Evolutionary conservation across 1,140 invertebrate genomes (phyloP).

Genomic region (Eulimnadia texana): DNA sequence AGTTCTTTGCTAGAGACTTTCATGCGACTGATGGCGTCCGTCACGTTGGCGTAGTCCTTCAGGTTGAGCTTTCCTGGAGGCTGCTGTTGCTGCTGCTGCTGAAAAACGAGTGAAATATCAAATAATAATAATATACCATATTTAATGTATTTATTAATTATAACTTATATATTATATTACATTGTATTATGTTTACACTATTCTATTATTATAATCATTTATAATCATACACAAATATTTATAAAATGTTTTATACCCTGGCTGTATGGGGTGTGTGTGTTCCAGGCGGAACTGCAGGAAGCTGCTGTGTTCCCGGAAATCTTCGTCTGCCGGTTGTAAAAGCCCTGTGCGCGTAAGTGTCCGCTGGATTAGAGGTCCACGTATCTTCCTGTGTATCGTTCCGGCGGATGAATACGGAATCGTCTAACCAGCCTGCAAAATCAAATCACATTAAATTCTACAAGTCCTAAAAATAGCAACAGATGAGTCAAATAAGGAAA

Average conservation of each 20-base stretch:
- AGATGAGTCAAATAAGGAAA: no score
- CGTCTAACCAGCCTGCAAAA: slow-evolving; percentile 43
- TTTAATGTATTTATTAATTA: slow-evolving; percentile 18
- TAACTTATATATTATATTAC: neutral
- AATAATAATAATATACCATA: slow-evolving; percentile 20
- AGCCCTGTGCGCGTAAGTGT: slow-evolving; percentile 55
- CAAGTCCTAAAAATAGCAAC: slow-evolving; percentile 1
- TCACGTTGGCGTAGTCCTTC: slow-evolving; percentile 74
- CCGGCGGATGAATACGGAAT: slow-evolving; percentile 42
- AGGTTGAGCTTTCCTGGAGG: slow-evolving; percentile 80
- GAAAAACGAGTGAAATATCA: neutral
- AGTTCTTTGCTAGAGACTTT: slow-evolving; percentile 44
- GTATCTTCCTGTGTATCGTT: slow-evolving; percentile 27
- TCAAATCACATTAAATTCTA: slow-evolving; percentile 19
- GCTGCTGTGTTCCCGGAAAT: slow-evolving; percentile 40
- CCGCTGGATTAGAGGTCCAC: slow-evolving; percentile 27
- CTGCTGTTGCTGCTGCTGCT: slow-evolving; percentile 31
- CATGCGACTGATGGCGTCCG: slow-evolving; percentile 66
- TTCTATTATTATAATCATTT: no score
- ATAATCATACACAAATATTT: no score
- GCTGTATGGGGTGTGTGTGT: no score
- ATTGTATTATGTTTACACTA: no score
- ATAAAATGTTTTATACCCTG: no score
- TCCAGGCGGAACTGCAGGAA: neutral
- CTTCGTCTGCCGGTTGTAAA: slow-evolving; percentile 65